phyloP scores from a whole-genome alignment of 2,113 vertebrate species.

The Ophiodon elongatus region DNA sequence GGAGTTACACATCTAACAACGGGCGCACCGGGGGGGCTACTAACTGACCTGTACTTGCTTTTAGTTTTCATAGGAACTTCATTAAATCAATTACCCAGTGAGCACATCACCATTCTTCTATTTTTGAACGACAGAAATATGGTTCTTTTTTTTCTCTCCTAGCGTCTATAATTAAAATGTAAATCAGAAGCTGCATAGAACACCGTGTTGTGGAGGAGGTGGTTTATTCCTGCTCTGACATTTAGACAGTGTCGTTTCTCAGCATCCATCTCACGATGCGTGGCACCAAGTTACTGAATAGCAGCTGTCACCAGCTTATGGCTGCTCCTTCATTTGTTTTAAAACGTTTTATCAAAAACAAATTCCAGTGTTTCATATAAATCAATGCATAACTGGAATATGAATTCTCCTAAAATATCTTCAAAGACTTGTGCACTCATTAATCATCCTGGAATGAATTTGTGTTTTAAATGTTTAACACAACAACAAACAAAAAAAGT shows the following conservation, averaged over 20 bases:
- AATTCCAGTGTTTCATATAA: background rate
- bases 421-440: background rate
- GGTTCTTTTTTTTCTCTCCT: background rate
- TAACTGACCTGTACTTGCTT: slow-evolving; percentile 90
- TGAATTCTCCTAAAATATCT: background rate
- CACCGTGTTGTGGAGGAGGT: background rate
- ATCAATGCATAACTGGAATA: background rate
- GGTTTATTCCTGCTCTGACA: slow-evolving; percentile 29
- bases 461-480: background rate
- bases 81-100: slow-evolving; percentile 94
- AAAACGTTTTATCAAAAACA: background rate
- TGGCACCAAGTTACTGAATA: too few species aligned
- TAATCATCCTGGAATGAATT: background rate
- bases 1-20: slow-evolving; percentile 91
- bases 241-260: slow-evolving; percentile 20
- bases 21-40: slow-evolving; percentile 87
- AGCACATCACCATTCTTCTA: slow-evolving; percentile 88
- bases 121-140: slow-evolving; percentile 24
- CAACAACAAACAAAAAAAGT: background rate
- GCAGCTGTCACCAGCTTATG: too few species aligned
- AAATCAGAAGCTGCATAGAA: slow-evolving; percentile 27
- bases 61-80: slow-evolving; percentile 93
- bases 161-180: slow-evolving; percentile 23
- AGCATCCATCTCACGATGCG: too few species aligned
- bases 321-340: background rate